Conservation (phyloP, 2,888 invertebrate genomes). For the Apamea anceps region DNA sequence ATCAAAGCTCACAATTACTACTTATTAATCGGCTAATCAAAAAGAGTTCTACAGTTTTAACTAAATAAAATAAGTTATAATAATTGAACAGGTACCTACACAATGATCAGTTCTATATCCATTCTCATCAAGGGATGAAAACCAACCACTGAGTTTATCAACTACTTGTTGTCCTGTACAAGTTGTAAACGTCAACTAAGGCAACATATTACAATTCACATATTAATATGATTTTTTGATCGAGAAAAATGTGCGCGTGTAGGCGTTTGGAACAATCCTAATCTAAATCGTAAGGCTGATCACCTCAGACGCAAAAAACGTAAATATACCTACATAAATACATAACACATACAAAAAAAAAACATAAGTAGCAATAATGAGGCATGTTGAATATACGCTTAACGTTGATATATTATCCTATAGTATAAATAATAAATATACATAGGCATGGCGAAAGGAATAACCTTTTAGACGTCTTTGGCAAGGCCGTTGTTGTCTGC, state of each 20-base stretch:
- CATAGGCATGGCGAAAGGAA: slow-evolving; percentile 78
- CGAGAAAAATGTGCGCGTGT: neutral
- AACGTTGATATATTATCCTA: slow-evolving; percentile 49
- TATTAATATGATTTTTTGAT: neutral
- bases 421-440: slow-evolving; percentile 29
- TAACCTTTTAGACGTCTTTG: slow-evolving; percentile 81
- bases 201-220: slow-evolving; percentile 8
- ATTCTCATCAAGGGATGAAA: slow-evolving; percentile 33
- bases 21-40: neutral
- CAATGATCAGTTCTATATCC: slow-evolving; percentile 4
- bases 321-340: slow-evolving; percentile 11
- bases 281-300: slow-evolving; percentile 4
- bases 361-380: slow-evolving; percentile 5
- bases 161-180: slow-evolving; percentile 30
- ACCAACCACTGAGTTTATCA: slow-evolving; percentile 34
- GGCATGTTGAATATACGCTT: slow-evolving; percentile 14
- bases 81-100: neutral
- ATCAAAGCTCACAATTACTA: slow-evolving; percentile 1
- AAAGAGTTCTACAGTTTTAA: neutral
- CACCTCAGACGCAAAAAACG: slow-evolving; percentile 9
- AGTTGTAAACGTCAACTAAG: slow-evolving; percentile 39
- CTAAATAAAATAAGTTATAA: neutral
- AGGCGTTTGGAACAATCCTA: neutral
- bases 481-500: slow-evolving; percentile 80
- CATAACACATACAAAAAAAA: neutral